These are phyloP conservation scores for Acanthochromis polyacanthus DNA, from an alignment of 2,113 vertebrate species.

Conservation along the genomic window DNA sequence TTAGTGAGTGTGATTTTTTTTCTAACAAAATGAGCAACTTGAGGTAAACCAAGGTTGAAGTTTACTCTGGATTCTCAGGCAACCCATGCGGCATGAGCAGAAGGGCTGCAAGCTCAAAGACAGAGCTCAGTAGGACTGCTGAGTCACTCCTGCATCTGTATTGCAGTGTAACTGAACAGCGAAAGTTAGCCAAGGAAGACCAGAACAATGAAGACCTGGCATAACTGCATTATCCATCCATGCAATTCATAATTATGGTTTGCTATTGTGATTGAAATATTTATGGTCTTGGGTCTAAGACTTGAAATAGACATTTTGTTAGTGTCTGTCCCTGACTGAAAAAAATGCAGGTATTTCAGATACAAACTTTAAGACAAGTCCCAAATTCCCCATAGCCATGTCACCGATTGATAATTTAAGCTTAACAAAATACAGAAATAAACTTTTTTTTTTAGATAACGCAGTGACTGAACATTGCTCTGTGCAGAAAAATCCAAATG, in stretches of 20 bases:
- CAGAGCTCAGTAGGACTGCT: constrained; percentile 36
- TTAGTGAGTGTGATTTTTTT: constrained; percentile 1
- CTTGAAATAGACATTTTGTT: neutral
- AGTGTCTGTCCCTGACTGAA: constrained; percentile 51
- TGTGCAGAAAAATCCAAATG: neutral
- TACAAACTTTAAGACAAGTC: neutral
- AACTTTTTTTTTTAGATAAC: too few relatives aligned
- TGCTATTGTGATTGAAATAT: neutral
- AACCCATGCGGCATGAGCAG: neutral
- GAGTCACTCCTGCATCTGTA: constrained; percentile 64
- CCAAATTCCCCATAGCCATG: too few relatives aligned
- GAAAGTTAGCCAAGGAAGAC: constrained; percentile 18
- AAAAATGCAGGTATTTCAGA: neutral
- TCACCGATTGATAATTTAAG: too few relatives aligned
- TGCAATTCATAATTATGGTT: neutral
- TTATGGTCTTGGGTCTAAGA: neutral
- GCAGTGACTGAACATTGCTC: too few relatives aligned
- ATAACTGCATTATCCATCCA: constrained; percentile 12
- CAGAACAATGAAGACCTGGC: neutral
- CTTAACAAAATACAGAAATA: too few relatives aligned
- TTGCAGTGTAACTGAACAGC: constrained; percentile 16
- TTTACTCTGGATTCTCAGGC: constrained; percentile 14
- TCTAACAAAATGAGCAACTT: neutral
- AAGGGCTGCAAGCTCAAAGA: neutral
- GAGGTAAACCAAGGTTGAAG: neutral